Base-by-base conservation (phyloP, 2,797 vertebrate genomes). In the Typhlichthys eigenmanni region DNA sequence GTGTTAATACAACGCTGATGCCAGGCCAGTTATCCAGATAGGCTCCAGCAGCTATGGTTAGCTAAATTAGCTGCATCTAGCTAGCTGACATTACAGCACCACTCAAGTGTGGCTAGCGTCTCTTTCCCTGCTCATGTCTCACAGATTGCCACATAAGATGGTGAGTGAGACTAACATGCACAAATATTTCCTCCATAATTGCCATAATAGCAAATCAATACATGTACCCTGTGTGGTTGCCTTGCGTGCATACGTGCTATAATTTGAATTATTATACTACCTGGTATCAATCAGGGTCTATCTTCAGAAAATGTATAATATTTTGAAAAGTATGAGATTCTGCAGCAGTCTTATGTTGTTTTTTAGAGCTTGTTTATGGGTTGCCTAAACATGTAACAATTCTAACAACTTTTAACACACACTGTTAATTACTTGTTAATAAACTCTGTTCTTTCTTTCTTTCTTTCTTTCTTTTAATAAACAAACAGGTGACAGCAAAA, bases 401-500 rank as follows among this genome's bases (percentile, higher is more conserved):
- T 38, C 0, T 38, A 38, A 38, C 38, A 6, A 2, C 38, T 38
- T 38, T 38, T 24, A 24, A 24, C 24, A 38, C 38, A 38, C 38
- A 38, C 9, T 6, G 9, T 9, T 24, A 24, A 38, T 6, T 38
- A 38, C 6, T 38, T 38, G 38, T 51, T n/a, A 5, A 17, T 57
- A 24, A 24, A 24, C 4, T 14, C n/a, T n/a, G n/a, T 57, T 53
- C 71, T 49, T 51, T 29, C 10, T 6, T 62, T 60, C 53, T 61
- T 68, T 76, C 64, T 75, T 49, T 85, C 19, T 24, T 24, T 24
- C 24, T 24, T 24, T 24, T 4, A 24, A 24, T 24, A 24, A 24
- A 24, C 24, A 24, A 89, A 16, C 79, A 95, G 94, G 91, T 87
- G 67, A 90, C 93, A 19, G 90, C 92, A 24, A 94, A 93, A 83